phyloP scores from a whole-genome alignment of 2,888 invertebrate genomes.

The Torymus auratus region DNA sequence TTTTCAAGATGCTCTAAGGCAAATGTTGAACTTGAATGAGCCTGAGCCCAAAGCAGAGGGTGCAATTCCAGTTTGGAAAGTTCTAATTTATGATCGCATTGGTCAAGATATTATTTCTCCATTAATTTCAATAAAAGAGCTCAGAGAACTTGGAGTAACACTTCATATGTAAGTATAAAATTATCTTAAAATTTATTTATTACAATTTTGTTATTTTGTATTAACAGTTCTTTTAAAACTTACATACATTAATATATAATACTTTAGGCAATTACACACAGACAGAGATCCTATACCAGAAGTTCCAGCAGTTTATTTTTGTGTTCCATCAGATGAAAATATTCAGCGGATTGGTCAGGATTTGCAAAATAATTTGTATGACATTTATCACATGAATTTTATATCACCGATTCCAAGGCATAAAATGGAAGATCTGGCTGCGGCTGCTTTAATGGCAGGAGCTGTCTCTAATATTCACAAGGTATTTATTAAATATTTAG shows the following conservation, averaged over 20 bases:
- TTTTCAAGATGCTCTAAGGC: slow-evolving; percentile 90
- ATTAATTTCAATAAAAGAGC: slow-evolving; percentile 94
- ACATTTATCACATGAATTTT: slow-evolving; percentile 96
- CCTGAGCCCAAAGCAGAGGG: slow-evolving; percentile 86
- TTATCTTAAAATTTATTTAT: background rate
- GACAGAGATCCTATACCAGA: slow-evolving; percentile 96
- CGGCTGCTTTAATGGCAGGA: slow-evolving; percentile 92
- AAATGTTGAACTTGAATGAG: slow-evolving; percentile 96
- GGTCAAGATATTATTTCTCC: slow-evolving; percentile 99
- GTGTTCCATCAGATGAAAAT: slow-evolving; percentile 97
- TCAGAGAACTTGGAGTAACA: slow-evolving; percentile 97
- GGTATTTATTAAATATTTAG: slow-evolving; percentile 74
- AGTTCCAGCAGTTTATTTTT: slow-evolving; percentile 99
- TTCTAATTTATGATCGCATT: slow-evolving; percentile 95
- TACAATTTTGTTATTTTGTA: background rate
- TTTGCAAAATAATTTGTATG: slow-evolving; percentile 92
- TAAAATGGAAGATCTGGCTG: slow-evolving; percentile 96
- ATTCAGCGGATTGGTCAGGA: slow-evolving; percentile 95
- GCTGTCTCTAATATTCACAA: slow-evolving; percentile 95
- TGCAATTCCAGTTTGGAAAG: slow-evolving; percentile 96
- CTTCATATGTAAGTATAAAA: slow-evolving; percentile 90
- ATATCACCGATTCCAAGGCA: slow-evolving; percentile 96
- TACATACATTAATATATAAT: slow-evolving; percentile 20
- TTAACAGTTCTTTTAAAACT: slow-evolving; percentile 18
- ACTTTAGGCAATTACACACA: slow-evolving; percentile 87